Conservation (phyloP, 2,797 vertebrate species). For the Chelmon rostratus region DNA sequence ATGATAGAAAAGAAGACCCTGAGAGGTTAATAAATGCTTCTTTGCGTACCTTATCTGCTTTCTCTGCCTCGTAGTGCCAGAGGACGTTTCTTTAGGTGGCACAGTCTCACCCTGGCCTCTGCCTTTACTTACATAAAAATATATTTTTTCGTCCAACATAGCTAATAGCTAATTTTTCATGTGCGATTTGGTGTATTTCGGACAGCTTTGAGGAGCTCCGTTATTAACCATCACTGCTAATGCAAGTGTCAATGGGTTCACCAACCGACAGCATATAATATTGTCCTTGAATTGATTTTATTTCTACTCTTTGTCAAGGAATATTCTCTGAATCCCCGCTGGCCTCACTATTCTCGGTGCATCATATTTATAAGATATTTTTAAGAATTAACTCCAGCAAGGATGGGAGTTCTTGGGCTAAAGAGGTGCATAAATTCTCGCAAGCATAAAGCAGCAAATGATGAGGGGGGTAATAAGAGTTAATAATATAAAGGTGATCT, state of each 20-base stretch:
- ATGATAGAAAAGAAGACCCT: no score
- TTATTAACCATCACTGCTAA: background rate
- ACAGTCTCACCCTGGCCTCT: background rate
- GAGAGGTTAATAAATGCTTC: background rate
- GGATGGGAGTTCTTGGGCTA: background rate
- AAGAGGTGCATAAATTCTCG: background rate
- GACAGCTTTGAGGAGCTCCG: background rate
- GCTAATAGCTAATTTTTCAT: no score
- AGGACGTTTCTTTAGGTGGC: background rate
- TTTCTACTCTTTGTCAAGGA: background rate
- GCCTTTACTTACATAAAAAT: background rate
- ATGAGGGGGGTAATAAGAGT: background rate
- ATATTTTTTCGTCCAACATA: background rate
- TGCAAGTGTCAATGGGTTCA: no score
- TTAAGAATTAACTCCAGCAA: background rate
- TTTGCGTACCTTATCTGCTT: background rate
- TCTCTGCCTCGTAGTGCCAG: background rate
- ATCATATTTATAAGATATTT: background rate
- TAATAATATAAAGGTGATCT: background rate
- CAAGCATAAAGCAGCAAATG: background rate
- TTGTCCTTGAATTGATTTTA: background rate
- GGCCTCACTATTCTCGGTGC: background rate
- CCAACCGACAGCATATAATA: background rate
- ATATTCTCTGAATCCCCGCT: background rate
- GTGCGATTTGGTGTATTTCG: no score